Percentiles rank a stretch among this genome's conserved stretches.
These are phyloP conservation scores for Uropetala carovei DNA, from an alignment of 2,888 invertebrate species.

Conservation along the genomic window DNA sequence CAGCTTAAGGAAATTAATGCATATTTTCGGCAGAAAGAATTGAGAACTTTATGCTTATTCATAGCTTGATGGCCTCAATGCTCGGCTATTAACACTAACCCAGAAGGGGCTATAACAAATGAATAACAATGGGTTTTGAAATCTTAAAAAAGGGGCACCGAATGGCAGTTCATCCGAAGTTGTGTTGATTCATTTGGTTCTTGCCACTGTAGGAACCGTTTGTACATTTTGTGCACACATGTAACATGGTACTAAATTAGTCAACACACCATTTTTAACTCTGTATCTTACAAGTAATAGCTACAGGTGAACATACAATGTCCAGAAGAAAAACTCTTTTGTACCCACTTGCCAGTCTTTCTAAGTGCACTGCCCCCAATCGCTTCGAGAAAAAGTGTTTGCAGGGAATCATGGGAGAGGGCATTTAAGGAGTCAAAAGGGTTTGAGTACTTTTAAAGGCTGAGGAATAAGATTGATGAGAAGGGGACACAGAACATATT, in stretches of 20 bases:
- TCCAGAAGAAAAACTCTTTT: slow-evolving; percentile 61
- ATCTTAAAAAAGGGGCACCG: neutral
- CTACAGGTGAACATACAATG: slow-evolving; percentile 66
- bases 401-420: neutral
- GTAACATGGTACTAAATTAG: slow-evolving; percentile 67
- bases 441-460: neutral
- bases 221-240: slow-evolving; percentile 68
- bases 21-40: neutral
- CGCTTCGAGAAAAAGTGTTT: slow-evolving; percentile 40
- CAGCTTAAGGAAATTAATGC: neutral
- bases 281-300: slow-evolving; percentile 68
- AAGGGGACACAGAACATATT: slow-evolving; percentile 32
- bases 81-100: neutral
- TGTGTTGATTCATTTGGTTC: slow-evolving; percentile 66
- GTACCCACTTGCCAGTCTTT: slow-evolving; percentile 62
- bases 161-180: slow-evolving; percentile 49
- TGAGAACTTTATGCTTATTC: neutral
- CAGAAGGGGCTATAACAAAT: neutral
- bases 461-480: slow-evolving; percentile 21
- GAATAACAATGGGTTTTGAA: neutral
- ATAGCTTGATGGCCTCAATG: neutral
- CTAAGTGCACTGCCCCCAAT: slow-evolving; percentile 58
- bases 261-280: slow-evolving; percentile 67
- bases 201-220: slow-evolving; percentile 69
- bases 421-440: neutral